Percentiles rank a stretch among this genome's conserved stretches.
phyloP scores from a whole-genome alignment of 2,888 invertebrate species.

The Xestia sexstrigata region DNA sequence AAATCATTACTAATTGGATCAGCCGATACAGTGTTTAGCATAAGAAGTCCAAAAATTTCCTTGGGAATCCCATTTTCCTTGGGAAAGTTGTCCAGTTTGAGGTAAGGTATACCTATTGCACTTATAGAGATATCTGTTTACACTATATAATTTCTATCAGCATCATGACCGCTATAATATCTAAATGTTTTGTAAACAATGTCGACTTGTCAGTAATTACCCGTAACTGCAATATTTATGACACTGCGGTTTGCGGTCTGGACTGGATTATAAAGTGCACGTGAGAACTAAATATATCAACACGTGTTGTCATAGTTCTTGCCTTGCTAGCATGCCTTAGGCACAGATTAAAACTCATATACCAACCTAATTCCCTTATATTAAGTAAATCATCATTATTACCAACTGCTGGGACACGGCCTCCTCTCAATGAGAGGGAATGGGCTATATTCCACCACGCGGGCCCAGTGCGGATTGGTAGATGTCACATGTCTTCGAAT shows the following conservation, averaged over 20 bases:
- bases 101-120: neutral
- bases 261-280: constrained; percentile 21
- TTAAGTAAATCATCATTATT: no score
- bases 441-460: no score
- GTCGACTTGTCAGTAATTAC: constrained; percentile 19
- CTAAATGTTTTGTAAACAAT: constrained; percentile 5
- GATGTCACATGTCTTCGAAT: no score
- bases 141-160: neutral
- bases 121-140: neutral
- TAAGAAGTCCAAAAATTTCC: neutral
- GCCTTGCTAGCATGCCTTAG: constrained; percentile 12
- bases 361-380: no score
- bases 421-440: no score
- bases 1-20: no score
- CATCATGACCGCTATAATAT: neutral
- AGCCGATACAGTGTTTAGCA: no score
- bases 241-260: constrained; percentile 30
- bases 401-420: no score
- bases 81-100: neutral
- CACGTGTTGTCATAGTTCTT: constrained; percentile 22
- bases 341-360: neutral
- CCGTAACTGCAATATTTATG: constrained; percentile 29
- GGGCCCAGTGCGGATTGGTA: no score
- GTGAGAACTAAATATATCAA: constrained; percentile 29
- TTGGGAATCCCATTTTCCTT: neutral